Evolutionary conservation across 2,113 vertebrate genomes (phyloP), one percentile per base, ranked within the genome.

Genomic region (Ammodytes dubius): DNA sequence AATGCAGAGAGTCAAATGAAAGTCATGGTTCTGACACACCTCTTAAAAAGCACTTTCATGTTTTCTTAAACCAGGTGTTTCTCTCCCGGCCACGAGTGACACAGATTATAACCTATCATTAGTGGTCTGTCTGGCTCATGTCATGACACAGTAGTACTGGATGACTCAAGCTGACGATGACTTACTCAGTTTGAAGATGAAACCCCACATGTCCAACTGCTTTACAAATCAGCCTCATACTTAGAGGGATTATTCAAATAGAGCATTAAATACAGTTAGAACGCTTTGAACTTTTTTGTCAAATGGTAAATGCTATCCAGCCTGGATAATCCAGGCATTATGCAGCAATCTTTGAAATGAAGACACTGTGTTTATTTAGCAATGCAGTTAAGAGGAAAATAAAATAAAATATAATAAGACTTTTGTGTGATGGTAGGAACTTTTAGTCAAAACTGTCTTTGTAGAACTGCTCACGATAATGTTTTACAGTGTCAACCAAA

Each of bases 121-220:
- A 89, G 85, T 58, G 81, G 58, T 35, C 27, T 0, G 65, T 85
- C 53, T 87, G 74, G n/a, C 12, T 63, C 47, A 70, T n/a, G 19
- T 37, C 70, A n/a, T 64, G 40, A 40, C 47, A 63, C 1, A 0
- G 60, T 80, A 5, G 54, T 15, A 50, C 37, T 9, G 43, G 12
- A 43, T 87, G 84, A 87, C 39, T 88, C 76, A 85, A 57, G 75
- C 77, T 37, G 50, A 57, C 1, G 6, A 2, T 81, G 45, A 84
- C 49, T 68, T 40, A 65, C 19, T 65, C 39, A 39, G 70, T 0
- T 27, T 37, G 39, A 15, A 69, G 54, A 39, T 35, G 35, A 63
- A 80, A 13, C 59, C 3, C 2, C 49, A 35, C 27, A 63, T 7
- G n/a, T 37, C 42, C 50, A 53, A 10, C 83, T 73, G 45, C 43